Base-by-base conservation (phyloP, 1,140 invertebrate species). In the Eriosoma lanigerum region DNA sequence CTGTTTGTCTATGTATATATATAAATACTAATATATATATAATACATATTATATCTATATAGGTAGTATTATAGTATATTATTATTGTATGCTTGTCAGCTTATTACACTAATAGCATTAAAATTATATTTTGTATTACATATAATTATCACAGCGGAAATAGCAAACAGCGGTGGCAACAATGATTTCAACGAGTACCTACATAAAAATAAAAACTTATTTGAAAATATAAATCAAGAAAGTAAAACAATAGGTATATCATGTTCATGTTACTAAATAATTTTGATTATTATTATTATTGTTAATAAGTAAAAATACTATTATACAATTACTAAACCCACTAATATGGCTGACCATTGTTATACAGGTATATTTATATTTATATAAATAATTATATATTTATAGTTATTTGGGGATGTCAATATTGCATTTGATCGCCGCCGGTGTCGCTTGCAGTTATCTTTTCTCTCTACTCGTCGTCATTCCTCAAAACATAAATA, bases 71-170 rank as follows among this genome's bases (percentile, higher is more conserved):
- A 38, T 38, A n/a, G 32, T 38, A 38, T 38, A 38, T 38, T 38
- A 38, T 38, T 38, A 38, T 38, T 4, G n/a, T n/a, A n/a, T n/a
- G n/a, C n/a, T n/a, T n/a, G n/a, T n/a, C n/a, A n/a, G n/a, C n/a
- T 38, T 8, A 29, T 68, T 26, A 48, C n/a, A 48, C 64, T 68
- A 68, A 68, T 68, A 48, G 32, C 38, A 68, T 68, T 68, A 68
- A 68, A 68, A 68, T 46, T 68, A 68, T 38, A 38, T 38, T 68
- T 68, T 68, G 64, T 68, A 46, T 48, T 68, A 68, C 17, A 68
- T 68, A 68, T 4, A 4, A 38, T 68, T 68, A 68, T 68, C 64
- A 68, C 64, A 68, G 64, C 64, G 64, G 64, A 68, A 64, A 68
- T 68, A 68, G 64, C 38, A 48, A 48, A 68, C 64, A 24, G 64